Evolutionary conservation across 2,888 invertebrate genomes (phyloP).

Genomic region (Polyommatus icarus): DNA sequence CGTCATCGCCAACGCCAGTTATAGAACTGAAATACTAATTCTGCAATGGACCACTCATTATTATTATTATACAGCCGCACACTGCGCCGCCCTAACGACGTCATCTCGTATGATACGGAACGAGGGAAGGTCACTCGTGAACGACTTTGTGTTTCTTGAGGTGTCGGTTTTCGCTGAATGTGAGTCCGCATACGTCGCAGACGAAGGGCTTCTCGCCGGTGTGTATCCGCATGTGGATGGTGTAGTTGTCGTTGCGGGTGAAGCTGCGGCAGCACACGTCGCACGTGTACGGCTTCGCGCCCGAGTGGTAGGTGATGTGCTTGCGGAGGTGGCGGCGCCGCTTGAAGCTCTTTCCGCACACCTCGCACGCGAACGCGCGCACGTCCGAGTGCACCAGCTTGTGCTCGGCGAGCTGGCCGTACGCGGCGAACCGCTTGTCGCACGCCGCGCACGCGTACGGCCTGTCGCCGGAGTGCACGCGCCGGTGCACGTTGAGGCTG

Average conservation of each 20-base stretch:
- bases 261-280: neutral
- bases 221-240: neutral
- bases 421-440: neutral
- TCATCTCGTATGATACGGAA: neutral
- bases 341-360: neutral
- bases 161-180: slow-evolving; percentile 1
- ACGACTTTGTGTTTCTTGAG: neutral
- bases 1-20: too few species aligned
- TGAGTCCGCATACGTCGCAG: neutral
- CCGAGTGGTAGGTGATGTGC: neutral
- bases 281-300: slow-evolving; percentile 14
- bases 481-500: neutral
- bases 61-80: neutral
- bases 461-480: neutral
- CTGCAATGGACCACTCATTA: too few species aligned
- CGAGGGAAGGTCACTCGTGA: neutral
- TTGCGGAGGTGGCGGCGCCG: neutral
- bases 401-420: slow-evolving; percentile 9
- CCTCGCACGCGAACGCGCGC: neutral
- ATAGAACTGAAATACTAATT: too few species aligned
- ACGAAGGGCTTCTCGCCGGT: slow-evolving; percentile 12
- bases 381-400: slow-evolving; percentile 3
- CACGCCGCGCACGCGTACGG: neutral
- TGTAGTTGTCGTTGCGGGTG: slow-evolving; percentile 14
- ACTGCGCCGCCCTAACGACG: neutral